Percentiles rank a stretch among this genome's conserved stretches.
Conservation (phyloP, 2,797 vertebrate genomes). For the Trematomus bernacchii region DNA sequence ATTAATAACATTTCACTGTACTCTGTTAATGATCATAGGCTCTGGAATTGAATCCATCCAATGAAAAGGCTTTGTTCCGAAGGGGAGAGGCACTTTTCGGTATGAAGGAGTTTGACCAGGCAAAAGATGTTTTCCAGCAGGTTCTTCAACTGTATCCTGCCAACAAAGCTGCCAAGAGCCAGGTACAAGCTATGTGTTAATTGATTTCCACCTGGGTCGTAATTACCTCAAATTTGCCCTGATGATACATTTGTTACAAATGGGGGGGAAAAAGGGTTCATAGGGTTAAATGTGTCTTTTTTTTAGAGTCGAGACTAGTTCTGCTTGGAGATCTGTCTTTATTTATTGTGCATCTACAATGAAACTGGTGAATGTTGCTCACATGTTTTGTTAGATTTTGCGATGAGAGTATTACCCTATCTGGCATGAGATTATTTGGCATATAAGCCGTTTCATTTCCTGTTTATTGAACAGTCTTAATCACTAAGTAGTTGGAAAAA, state of each 20-base stretch:
- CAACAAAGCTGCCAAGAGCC: constrained; percentile 95
- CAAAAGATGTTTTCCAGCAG: constrained; percentile 91
- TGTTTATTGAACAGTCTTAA: neutral
- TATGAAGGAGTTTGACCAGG: constrained; percentile 94
- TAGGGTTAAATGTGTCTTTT: neutral
- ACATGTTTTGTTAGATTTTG: neutral
- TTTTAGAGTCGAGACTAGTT: neutral
- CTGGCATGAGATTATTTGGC: neutral
- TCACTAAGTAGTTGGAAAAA: neutral
- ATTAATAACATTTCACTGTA: neutral
- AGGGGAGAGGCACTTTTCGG: constrained; percentile 92
- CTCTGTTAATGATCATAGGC: constrained; percentile 81
- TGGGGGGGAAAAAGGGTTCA: neutral
- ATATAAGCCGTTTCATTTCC: neutral
- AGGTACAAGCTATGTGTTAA: constrained; percentile 66
- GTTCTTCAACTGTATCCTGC: constrained; percentile 93
- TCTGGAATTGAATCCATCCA: constrained; percentile 89
- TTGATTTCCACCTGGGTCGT: neutral
- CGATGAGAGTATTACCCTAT: too few species aligned
- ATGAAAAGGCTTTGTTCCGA: constrained; percentile 96
- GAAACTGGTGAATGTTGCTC: neutral
- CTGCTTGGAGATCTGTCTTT: neutral
- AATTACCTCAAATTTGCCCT: neutral
- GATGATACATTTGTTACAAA: neutral
- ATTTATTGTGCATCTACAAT: neutral